phyloP scores from a whole-genome alignment of 1,140 invertebrate genomes.

The Drosophila repletoides region DNA sequence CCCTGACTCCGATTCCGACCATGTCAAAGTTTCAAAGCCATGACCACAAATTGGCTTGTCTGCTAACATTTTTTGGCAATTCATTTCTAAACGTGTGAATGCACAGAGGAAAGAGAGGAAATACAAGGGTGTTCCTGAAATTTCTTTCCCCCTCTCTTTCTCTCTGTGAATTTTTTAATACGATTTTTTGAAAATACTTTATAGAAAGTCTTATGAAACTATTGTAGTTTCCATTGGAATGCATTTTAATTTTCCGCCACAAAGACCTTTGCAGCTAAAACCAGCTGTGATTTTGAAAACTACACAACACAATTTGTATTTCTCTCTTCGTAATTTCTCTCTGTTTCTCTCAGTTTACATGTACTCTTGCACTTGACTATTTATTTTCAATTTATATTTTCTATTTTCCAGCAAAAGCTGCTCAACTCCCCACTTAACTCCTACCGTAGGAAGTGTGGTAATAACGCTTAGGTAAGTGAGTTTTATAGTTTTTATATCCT shows the following conservation, averaged over 20 bases:
- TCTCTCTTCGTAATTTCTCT: background rate
- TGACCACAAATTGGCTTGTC: constrained; percentile 59
- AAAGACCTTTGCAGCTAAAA: too few species aligned
- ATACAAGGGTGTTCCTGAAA: background rate
- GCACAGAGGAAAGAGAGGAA: background rate
- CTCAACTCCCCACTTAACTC: background rate
- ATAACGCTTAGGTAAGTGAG: constrained; percentile 17
- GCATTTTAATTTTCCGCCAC: too few species aligned
- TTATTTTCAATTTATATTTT: constrained; percentile 58
- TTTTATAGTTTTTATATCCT: constrained; percentile 6
- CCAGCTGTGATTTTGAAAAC: too few species aligned
- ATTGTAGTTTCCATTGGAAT: too few species aligned
- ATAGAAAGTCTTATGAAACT: too few species aligned
- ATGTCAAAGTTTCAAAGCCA: constrained; percentile 35
- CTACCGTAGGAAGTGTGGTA: background rate
- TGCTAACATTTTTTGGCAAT: constrained; percentile 13
- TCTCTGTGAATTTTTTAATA: background rate
- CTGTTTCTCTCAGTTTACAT: constrained; percentile 9
- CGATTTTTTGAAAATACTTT: too few species aligned
- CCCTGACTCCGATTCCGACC: background rate
- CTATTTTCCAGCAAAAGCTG: background rate
- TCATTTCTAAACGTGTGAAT: background rate
- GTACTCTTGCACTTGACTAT: constrained; percentile 31
- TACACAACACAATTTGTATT: background rate
- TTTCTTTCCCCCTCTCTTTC: too few species aligned